phyloP scores from a whole-genome alignment of 1,140 invertebrate species.

The Acyrthosiphon pisum region DNA sequence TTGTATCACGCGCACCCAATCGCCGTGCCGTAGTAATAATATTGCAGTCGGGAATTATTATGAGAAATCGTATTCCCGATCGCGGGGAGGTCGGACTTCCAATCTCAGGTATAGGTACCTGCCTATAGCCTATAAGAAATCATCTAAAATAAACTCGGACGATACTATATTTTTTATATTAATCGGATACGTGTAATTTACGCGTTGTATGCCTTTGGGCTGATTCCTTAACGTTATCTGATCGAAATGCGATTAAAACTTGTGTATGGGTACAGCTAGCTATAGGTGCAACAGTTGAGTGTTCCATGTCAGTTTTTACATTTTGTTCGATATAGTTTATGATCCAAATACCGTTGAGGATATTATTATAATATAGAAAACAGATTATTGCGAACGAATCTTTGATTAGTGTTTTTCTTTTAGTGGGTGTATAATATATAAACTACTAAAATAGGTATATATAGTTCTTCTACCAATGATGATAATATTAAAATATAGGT shows the following conservation, averaged over 20 bases:
- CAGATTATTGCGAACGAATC: neutral
- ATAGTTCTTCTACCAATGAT: no score
- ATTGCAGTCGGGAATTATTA: neutral
- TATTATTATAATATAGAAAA: neutral
- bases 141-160: neutral
- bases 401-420: slow-evolving; percentile 2
- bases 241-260: neutral
- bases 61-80: neutral
- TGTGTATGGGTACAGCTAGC: no score
- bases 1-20: neutral
- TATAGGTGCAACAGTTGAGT: neutral
- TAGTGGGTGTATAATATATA: neutral
- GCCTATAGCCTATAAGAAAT: neutral
- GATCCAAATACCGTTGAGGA: neutral
- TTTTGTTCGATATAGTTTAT: neutral
- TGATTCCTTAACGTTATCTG: neutral
- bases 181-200: neutral
- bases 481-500: neutral
- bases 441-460: neutral
- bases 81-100: neutral
- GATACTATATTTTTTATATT: neutral
- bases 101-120: neutral
- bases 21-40: no score
- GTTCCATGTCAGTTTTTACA: neutral
- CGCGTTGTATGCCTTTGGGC: neutral